Conservation (phyloP, 2,797 vertebrate genomes). For the Staurois parvus region DNA sequence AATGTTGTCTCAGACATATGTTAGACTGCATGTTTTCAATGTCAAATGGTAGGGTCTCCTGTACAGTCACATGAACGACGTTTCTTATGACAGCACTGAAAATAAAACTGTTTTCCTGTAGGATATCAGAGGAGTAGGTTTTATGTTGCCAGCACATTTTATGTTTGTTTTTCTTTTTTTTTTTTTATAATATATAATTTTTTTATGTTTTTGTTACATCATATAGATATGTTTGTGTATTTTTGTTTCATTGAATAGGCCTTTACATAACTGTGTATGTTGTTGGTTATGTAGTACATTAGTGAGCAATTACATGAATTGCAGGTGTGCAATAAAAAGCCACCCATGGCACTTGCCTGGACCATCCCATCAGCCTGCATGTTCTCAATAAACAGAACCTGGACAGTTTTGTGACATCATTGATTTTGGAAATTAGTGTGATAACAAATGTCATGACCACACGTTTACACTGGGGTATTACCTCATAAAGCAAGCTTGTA, state of each 20-base stretch:
- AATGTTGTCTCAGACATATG: constrained; percentile 27
- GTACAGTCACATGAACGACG: background rate
- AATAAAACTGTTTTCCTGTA: background rate
- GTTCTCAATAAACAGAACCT: constrained; percentile 15
- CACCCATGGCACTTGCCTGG: background rate
- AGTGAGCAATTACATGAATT: background rate
- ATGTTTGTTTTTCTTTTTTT: background rate
- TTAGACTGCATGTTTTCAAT: constrained; percentile 18
- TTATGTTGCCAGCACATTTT: background rate
- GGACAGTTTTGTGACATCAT: constrained; percentile 3
- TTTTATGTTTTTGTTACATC: constrained; percentile 14
- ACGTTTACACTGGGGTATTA: constrained; percentile 5
- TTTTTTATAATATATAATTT: background rate
- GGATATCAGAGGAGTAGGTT: background rate
- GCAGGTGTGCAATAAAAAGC: constrained; percentile 19
- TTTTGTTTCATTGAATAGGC: constrained; percentile 3
- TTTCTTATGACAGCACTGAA: background rate
- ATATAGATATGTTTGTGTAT: background rate
- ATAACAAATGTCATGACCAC: background rate
- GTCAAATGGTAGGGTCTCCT: constrained; percentile 15
- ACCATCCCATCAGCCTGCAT: background rate
- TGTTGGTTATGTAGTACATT: background rate
- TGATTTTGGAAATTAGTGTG: constrained; percentile 2
- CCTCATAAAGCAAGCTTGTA: background rate
- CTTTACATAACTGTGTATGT: background rate